Base-by-base conservation (phyloP, 2,113 vertebrate genomes). In the Ammodytes dubius region DNA sequence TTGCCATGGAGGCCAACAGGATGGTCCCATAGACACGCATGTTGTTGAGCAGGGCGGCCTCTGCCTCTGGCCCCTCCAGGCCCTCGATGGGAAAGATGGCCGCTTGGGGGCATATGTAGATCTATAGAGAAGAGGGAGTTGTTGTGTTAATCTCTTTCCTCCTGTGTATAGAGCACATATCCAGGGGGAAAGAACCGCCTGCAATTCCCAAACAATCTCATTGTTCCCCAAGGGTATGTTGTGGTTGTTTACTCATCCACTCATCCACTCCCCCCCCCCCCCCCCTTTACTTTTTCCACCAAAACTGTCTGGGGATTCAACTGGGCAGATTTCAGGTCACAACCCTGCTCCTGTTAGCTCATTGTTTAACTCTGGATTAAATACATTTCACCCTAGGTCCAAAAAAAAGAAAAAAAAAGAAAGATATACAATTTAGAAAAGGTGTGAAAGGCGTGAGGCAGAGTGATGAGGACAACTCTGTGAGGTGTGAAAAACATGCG, bases 11-110 rank as follows among this genome's bases (percentile, higher is more conserved):
- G 85, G 94, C 96, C 79, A 99, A 93, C 85, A 99, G 97, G 2
- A 98, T 96, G 66, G 98, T 99, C 68, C 98, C 98, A 0, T 99
- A 99, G 15, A 99, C 96, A 0, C 98, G 97, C 98, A 99, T 99
- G 90, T 99, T 99, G 91, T 99, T 99, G 64, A 99, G 89, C 95
- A 99, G 95, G 0, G 97, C 98, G 0, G 97, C 96, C 65, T 96
- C 95, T 0, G 97, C 95, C 71, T 99, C 98, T 0, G 93, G 19
- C 27, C 97, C 97, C 0, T 97, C 97, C 85, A 98, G 96, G 0
- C 98, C 98, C 89, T 99, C 96, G 54, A 97, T 95, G 85, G 97
- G 97, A 90, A 99, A 99, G 92, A 99, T 96, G 87, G 98, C 98
- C 82, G 97, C 98, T 42, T 96, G 94, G 0, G 98, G 98, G 67